Evolutionary conservation across 2,113 vertebrate species (phyloP).

Genomic region (Mungos mungo): DNA sequence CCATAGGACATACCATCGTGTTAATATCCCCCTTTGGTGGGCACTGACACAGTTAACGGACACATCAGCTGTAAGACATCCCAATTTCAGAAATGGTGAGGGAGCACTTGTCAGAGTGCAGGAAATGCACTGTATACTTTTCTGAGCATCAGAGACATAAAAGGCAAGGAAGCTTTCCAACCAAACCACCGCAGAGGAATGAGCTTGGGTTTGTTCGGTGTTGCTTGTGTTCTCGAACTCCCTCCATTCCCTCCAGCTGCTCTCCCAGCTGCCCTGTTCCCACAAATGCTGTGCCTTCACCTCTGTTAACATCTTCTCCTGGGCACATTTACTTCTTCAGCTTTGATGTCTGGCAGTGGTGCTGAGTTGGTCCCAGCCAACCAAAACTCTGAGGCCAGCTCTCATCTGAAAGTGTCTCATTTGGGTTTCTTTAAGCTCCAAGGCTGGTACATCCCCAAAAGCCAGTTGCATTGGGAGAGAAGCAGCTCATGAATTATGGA

Average conservation of each 20-base stretch:
- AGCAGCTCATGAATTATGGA: conserved; percentile 64
- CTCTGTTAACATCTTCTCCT: neutral
- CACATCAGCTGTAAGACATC: neutral
- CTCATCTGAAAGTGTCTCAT: conserved; percentile 9
- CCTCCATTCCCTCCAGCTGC: neutral
- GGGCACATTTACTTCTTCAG: neutral
- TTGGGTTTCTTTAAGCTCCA: conserved; percentile 34
- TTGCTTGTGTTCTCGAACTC: neutral
- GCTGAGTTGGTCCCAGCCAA: neutral
- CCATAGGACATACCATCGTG: neutral
- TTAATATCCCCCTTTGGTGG: neutral
- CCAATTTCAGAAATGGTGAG: neutral
- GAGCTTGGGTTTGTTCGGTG: neutral
- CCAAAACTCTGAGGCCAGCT: neutral
- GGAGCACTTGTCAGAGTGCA: neutral
- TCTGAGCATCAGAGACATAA: neutral
- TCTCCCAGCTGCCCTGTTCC: neutral
- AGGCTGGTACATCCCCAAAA: conserved; percentile 51
- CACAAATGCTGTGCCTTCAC: neutral
- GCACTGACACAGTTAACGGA: neutral
- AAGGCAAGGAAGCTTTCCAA: neutral
- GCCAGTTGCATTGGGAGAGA: conserved; percentile 54
- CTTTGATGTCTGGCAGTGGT: neutral
- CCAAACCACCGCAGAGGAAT: neutral
- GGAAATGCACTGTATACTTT: neutral